A percentile compares a stretch with the other conserved stretches of the same genome.
Conservation (phyloP, 2,113 vertebrate genomes). For the Corynorhinus townsendii region DNA sequence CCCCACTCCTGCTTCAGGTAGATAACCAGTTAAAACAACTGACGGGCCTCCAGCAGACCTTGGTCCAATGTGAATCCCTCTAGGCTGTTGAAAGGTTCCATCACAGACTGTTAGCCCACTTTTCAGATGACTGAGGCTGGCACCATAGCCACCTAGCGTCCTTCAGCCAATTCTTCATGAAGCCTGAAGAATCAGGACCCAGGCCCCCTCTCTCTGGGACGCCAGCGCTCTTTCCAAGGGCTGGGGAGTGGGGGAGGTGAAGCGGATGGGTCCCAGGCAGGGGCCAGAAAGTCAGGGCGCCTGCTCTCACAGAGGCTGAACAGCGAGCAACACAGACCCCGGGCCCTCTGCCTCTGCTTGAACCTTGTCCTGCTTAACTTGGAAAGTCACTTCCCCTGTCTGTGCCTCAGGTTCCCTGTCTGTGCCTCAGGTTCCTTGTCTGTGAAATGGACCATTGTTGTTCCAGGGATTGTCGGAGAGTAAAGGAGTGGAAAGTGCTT, state of each 20-base stretch:
- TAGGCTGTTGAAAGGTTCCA: background rate
- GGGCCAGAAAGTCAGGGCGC: background rate
- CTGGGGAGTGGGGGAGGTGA: background rate
- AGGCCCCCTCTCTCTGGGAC: background rate
- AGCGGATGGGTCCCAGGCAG: background rate
- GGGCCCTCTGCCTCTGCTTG: background rate
- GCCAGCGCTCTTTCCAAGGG: background rate
- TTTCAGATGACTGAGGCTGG: background rate
- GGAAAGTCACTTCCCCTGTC: background rate
- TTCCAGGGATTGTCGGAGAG: background rate
- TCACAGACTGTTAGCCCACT: background rate
- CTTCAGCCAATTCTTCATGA: background rate
- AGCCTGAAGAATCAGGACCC: background rate
- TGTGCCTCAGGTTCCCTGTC: background rate
- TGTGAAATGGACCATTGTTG: background rate
- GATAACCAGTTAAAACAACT: background rate
- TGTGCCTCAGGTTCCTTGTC: background rate
- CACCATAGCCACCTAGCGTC: background rate
- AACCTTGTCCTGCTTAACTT: no score
- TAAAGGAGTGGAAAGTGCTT: background rate
- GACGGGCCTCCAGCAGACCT: background rate
- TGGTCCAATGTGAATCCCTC: background rate
- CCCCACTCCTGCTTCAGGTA: background rate
- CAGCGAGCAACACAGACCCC: background rate
- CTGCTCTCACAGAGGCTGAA: background rate